Conservation (phyloP, 2,113 vertebrate genomes). For the Martes martes region DNA sequence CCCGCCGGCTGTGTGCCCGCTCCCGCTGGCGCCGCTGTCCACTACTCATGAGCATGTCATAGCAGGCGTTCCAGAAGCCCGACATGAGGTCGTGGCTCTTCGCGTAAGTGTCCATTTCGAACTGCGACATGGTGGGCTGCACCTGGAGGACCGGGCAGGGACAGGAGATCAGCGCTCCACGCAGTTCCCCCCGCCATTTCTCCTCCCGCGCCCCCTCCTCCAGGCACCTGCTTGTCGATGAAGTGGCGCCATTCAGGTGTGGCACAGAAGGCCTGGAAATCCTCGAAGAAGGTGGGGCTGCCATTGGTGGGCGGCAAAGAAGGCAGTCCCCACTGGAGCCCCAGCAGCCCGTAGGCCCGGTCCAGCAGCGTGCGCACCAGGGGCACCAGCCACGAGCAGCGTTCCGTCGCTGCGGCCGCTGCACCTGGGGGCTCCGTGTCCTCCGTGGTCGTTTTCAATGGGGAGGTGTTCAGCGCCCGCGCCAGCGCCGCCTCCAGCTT, state of each 20-base stretch:
- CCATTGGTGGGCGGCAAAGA: slow-evolving; percentile 94
- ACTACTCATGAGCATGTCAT: slow-evolving; percentile 95
- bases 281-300: slow-evolving; percentile 94
- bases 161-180: not conserved
- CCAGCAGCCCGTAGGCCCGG: slow-evolving; percentile 87
- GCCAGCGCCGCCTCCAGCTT: slow-evolving; percentile 89
- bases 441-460: rapidly evolving
- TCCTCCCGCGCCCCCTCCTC: rapidly evolving
- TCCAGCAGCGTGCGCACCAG: slow-evolving; percentile 93
- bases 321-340: slow-evolving; percentile 90
- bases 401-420: slow-evolving; percentile 63
- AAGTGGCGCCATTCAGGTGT: slow-evolving; percentile 92
- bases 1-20: slow-evolving; percentile 81
- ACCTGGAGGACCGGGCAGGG: slow-evolving; percentile 81
- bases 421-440: rapidly evolving
- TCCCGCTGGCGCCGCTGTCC: slow-evolving; percentile 87
- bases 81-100: slow-evolving; percentile 98
- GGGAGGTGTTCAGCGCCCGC: slow-evolving; percentile 65
- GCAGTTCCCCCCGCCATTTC: rapidly evolving
- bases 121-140: slow-evolving; percentile 92
- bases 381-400: slow-evolving; percentile 91
- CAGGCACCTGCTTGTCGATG: slow-evolving; percentile 89
- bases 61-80: slow-evolving; percentile 98
- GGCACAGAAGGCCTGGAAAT: slow-evolving; percentile 91
- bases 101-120: slow-evolving; percentile 93